Base-by-base conservation (phyloP, 1,140 invertebrate species). In the Drosophila micromelanica region DNA sequence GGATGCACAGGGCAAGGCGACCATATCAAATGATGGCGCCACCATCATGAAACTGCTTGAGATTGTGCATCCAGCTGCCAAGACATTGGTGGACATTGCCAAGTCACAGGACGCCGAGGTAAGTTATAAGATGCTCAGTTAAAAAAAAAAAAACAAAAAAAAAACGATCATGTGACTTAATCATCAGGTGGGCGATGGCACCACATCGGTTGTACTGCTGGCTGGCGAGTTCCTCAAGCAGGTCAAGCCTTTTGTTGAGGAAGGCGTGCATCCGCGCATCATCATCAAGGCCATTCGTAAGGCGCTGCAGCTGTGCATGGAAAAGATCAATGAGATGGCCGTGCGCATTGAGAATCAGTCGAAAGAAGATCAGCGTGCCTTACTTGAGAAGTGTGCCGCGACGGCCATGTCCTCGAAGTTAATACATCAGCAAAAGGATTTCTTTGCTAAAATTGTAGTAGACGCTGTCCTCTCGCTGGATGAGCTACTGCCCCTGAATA, bases 21-120 rank as follows among this genome's bases (percentile, higher is more conserved):
- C 98, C 1, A 99, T 99, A 80, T 99, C 99, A 1, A 99, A 99
- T 92, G 99, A 99, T 94, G 99, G 99, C 20, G 99, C 99, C 6
- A 99, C 99, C 12, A 99, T 99, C 73, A 95, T 99, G 94, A 99
- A 99, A 93, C 94, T 99, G 27, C 93, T 99, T 42, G 98, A 99
- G 92, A 96, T 99, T 90, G 95, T 99, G 57, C 99, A 99, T 93
- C 99, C 99, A 3, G 99, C 99, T 27, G 99, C 98, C 0, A 98
- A 97, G 93, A 99, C 97, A 12, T 93, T 99, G 45, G 99, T 99
- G 12, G 99, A 99, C 90, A 99, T 99, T 92, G 99, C 99, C 12
- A 99, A 99, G 92, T 99, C 98, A 56, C 99, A 99, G 93, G 99
- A 99, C 95, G 98, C 97, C 59, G 98, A 99, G 95, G 98, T 98